Conservation (phyloP, 2,113 vertebrate species). For the Stomatorhinus ivindoensis region DNA sequence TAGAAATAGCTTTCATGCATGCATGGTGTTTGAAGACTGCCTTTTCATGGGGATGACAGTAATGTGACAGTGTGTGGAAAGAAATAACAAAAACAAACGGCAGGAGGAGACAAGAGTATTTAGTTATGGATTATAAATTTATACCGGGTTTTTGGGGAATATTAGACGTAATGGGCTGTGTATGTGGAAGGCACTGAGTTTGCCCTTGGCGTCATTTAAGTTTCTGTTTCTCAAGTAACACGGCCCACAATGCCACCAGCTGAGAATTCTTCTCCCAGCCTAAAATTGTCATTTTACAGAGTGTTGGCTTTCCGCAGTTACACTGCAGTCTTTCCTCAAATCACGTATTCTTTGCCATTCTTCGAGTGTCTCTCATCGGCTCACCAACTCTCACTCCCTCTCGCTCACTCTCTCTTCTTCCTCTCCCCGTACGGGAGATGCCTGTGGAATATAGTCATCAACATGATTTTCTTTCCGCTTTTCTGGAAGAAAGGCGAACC, state of each 20-base stretch:
- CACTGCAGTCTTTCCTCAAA: slow-evolving; percentile 7
- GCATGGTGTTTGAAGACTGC: not conserved
- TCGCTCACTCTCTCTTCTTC: slow-evolving; percentile 9
- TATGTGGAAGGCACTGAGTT: not conserved
- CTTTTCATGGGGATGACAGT: slow-evolving; percentile 28
- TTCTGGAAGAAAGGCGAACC: slow-evolving; percentile 33
- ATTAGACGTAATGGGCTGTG: not conserved
- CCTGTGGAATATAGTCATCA: slow-evolving; percentile 28
- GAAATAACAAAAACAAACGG: slow-evolving; percentile 32
- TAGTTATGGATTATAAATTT: slow-evolving; percentile 41
- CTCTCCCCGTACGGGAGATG: slow-evolving; percentile 12
- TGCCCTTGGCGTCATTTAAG: not conserved
- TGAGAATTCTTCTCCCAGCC: not conserved
- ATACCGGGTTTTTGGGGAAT: slow-evolving; percentile 20
- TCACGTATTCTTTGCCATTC: slow-evolving; percentile 14
- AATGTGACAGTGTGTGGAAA: slow-evolving; percentile 43
- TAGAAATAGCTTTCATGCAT: slow-evolving; percentile 26
- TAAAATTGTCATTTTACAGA: slow-evolving; percentile 11
- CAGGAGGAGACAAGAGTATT: slow-evolving; percentile 39
- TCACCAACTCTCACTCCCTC: not conserved
- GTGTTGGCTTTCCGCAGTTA: slow-evolving; percentile 6
- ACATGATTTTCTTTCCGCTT: slow-evolving; percentile 25
- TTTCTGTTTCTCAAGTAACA: not conserved
- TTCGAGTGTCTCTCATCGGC: slow-evolving; percentile 7
- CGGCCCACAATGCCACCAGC: not conserved